Evolutionary conservation across 2,113 vertebrate species (phyloP).

Genomic region (Piprites chloris): DNA sequence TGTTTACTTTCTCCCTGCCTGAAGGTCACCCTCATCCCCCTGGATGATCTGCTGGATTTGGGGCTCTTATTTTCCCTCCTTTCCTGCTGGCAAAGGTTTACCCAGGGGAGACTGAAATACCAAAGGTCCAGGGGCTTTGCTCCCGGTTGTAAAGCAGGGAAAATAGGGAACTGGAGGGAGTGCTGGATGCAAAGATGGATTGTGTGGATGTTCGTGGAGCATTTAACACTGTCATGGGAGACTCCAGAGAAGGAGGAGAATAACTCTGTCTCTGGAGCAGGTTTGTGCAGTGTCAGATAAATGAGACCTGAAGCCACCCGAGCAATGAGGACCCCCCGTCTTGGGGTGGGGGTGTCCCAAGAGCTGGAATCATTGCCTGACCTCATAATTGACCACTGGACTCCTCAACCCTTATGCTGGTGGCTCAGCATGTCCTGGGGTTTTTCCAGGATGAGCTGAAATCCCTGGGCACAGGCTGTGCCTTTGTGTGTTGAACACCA

Average conservation of each 20-base stretch:
- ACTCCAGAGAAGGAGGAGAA: not conserved
- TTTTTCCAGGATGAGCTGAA: not conserved
- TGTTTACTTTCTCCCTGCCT: not conserved
- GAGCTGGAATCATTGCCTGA: not conserved
- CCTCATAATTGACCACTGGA: not conserved
- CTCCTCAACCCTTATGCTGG: not conserved
- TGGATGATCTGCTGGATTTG: not conserved
- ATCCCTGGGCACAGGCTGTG: not conserved
- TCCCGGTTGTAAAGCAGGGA: not conserved
- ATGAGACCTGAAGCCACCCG: not conserved
- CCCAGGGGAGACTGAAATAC: not conserved
- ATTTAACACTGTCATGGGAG: not conserved
- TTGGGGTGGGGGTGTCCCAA: not conserved
- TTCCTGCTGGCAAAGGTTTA: not conserved
- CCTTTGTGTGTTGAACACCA: no score
- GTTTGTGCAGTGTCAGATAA: not conserved
- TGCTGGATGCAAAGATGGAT: not conserved
- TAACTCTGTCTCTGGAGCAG: not conserved
- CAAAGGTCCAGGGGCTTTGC: not conserved
- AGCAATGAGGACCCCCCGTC: not conserved
- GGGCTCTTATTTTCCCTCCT: not conserved
- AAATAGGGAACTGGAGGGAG: not conserved
- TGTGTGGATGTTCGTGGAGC: not conserved
- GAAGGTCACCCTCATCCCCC: not conserved
- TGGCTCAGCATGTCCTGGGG: fast-evolving